Base-by-base conservation (phyloP, 2,888 invertebrate genomes). In the Fabriciana adippe region DNA sequence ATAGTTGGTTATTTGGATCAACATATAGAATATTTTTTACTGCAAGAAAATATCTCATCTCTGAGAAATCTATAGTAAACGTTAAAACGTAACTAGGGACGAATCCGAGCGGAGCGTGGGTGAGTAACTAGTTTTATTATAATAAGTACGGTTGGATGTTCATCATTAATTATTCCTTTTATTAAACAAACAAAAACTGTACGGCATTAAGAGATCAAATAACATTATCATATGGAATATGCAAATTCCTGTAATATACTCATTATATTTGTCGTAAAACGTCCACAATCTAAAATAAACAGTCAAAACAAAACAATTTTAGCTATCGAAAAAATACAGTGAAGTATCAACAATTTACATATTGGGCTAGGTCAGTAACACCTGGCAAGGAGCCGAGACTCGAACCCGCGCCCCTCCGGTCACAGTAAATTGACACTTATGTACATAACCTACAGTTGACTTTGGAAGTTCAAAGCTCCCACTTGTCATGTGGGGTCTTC, bases 311-410 rank as follows among this genome's bases (percentile, higher is more conserved):
- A 47, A n/a, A 59, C 26, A 59, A 59, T 59, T 59, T 59, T 18
- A 59, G 47, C 57, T 41, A 57, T 26, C 18, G 21, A 45, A 45
- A 47, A 54, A 65, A 65, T 47, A 53, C 53, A 47, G 48, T 66
- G 64, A 66, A 66, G 71, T 67, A 71, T 59, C 61, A 61, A 61
- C 50, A 8, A 61, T 74, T 74, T 72, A 73, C 72, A 74, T 76
- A 76, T 77, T 77, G 75, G 67, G 73, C 70, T 76, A 76, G 78
- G 77, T 78, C 77, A 78, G 78, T 77, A 75, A 76, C 74, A 75
- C 67, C 74, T 75, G 75, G 76, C 76, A 76, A 69, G 54, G 18
- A 66, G 77, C 78, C 77, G 75, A 75, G 75, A 72, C 68, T 72
- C 69, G 72, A 72, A 74, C 66, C 54, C 68, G 41, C 55, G 72